These are phyloP conservation scores for Daboia siamensis DNA, from an alignment of 2,113 vertebrate species.

Conservation along the genomic window DNA sequence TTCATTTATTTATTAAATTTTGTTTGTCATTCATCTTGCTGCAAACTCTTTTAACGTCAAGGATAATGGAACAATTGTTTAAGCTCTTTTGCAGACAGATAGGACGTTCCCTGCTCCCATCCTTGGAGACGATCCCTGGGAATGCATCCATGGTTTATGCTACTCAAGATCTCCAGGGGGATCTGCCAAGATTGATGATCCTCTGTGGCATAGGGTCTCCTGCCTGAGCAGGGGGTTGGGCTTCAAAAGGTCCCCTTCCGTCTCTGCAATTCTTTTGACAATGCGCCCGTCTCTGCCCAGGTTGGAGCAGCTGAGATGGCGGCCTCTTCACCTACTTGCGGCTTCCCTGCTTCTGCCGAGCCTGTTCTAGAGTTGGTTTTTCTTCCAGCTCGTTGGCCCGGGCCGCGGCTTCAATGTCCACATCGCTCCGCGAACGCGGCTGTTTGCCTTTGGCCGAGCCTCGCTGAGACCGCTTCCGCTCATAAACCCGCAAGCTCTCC, in stretches of 20 bases:
- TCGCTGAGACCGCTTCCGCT: conserved; percentile 81
- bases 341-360: conserved; percentile 17
- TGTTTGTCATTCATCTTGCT: background rate
- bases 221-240: background rate
- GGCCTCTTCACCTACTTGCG: conserved; percentile 40
- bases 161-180: background rate
- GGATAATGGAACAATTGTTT: background rate
- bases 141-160: background rate
- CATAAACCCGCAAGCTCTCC: conserved; percentile 84
- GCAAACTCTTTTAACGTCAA: background rate
- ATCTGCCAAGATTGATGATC: background rate
- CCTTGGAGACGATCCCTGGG: background rate
- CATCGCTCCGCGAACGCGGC: conserved; percentile 89
- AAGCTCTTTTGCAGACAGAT: background rate
- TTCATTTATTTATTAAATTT: background rate
- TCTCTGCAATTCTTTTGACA: background rate
- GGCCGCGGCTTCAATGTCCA: conserved; percentile 82
- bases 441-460: conserved; percentile 83
- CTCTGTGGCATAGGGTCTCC: background rate
- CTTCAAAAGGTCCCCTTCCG: background rate
- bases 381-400: conserved; percentile 42
- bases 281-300: background rate
- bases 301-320: background rate
- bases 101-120: background rate
- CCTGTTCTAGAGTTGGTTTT: conserved; percentile 26